Conservation (phyloP, 2,888 invertebrate species). For the Mechanitis mazaeus region DNA sequence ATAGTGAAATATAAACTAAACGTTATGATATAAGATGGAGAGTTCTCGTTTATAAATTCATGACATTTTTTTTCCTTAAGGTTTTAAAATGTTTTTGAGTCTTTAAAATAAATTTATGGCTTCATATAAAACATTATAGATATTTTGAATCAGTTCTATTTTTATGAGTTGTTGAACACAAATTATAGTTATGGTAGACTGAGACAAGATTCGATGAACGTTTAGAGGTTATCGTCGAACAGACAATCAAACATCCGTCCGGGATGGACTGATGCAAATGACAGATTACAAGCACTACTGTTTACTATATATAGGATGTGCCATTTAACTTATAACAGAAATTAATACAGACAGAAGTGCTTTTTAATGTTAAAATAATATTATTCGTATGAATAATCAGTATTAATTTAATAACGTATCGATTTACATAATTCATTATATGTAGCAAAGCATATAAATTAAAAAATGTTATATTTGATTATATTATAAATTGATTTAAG, state of each 20-base stretch:
- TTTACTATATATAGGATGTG: constrained; percentile 29
- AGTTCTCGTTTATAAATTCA: no score
- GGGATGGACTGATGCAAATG: constrained; percentile 58
- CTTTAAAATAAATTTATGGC: no score
- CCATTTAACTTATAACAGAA: neutral
- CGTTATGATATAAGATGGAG: no score
- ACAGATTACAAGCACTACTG: constrained; percentile 39
- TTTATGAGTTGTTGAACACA: no score
- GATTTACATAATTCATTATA: constrained; percentile 2
- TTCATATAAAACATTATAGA: no score
- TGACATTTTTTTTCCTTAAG: no score
- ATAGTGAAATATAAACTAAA: no score
- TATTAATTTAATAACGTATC: no score
- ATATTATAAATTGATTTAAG: neutral
- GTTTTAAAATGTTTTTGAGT: no score
- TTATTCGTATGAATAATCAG: constrained; percentile 2
- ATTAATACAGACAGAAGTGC: neutral
- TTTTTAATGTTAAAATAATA: constrained; percentile 8
- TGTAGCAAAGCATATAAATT: neutral
- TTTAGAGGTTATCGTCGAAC: constrained; percentile 26
- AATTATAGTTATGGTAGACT: no score
- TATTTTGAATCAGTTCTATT: no score
- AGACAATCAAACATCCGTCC: constrained; percentile 41
- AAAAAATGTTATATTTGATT: neutral
- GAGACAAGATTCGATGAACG: constrained; percentile 10